phyloP scores from a whole-genome alignment of 2,888 invertebrate species.

The Chorisops tibialis region DNA sequence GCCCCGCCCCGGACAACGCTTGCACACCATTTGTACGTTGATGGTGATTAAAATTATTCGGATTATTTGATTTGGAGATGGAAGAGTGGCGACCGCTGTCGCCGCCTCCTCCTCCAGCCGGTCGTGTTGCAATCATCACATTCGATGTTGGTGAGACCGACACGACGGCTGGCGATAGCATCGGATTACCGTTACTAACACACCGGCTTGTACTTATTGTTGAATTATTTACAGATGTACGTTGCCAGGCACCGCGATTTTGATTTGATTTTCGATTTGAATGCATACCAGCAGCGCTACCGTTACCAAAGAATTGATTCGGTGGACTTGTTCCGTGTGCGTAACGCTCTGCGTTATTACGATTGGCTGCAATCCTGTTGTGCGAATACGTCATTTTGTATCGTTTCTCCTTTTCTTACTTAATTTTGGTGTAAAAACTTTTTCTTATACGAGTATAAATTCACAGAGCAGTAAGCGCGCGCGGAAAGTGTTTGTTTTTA shows the following conservation, averaged over 20 bases:
- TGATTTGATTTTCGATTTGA: constrained; percentile 22
- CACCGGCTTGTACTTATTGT: constrained; percentile 18
- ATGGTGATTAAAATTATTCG: constrained; percentile 11
- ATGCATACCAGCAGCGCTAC: constrained; percentile 35
- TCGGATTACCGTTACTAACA: constrained; percentile 4
- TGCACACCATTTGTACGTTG: constrained; percentile 28
- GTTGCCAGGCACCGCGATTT: constrained; percentile 18
- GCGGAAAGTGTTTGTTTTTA: no score
- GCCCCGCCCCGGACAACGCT: constrained; percentile 25
- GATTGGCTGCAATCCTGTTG: constrained; percentile 29
- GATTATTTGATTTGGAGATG: constrained; percentile 23
- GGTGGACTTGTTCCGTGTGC: constrained; percentile 32
- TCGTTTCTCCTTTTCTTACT: neutral
- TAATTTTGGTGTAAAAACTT: no score
- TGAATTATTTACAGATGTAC: constrained; percentile 14
- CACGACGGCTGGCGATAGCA: constrained; percentile 7
- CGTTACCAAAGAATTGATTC: constrained; percentile 11
- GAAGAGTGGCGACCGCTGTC: constrained; percentile 18
- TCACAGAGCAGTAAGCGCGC: no score
- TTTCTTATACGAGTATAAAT: no score
- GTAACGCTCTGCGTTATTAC: constrained; percentile 32
- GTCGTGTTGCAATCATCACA: constrained; percentile 10
- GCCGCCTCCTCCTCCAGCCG: constrained; percentile 18
- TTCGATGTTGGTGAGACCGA: constrained; percentile 22
- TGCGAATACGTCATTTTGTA: constrained; percentile 31